Evolutionary conservation across 2,888 invertebrate genomes (phyloP).

Genomic region (Microctonus brassicae): DNA sequence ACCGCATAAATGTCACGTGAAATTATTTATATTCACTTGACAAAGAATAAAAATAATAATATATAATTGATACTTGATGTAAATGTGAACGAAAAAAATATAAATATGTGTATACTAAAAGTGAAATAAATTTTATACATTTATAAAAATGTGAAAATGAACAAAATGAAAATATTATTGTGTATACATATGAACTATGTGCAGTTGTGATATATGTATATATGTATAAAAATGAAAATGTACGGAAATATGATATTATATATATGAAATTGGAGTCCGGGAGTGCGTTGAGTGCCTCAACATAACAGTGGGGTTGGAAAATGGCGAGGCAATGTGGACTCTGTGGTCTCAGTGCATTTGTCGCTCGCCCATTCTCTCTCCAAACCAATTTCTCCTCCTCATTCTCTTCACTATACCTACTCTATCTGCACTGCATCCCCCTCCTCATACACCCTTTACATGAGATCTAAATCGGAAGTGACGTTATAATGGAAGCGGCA

Average conservation of each 20-base stretch:
- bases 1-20: not conserved
- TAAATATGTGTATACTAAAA: no score
- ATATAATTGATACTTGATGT: not conserved
- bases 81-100: no score
- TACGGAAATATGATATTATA: not conserved
- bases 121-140: no score
- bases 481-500: constrained; percentile 64
- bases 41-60: no score
- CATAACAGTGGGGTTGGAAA: constrained; percentile 14
- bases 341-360: constrained; percentile 28
- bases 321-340: constrained; percentile 16
- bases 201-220: no score
- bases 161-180: not conserved
- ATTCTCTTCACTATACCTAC: not conserved
- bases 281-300: constrained; percentile 6
- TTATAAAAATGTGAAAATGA: no score
- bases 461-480: constrained; percentile 63
- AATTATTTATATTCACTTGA: no score
- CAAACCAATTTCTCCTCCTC: not conserved
- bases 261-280: constrained; percentile 2
- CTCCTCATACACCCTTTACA: not conserved
- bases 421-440: not conserved
- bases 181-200: not conserved
- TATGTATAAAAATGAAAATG: not conserved
- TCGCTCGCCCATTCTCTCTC: constrained; percentile 9